Percentiles rank a stretch among this genome's conserved stretches.
These are phyloP conservation scores for Spongia lamella DNA, from an alignment of 37 sponge, comb jelly and placozoan genomes.

Conservation along the genomic window DNA sequence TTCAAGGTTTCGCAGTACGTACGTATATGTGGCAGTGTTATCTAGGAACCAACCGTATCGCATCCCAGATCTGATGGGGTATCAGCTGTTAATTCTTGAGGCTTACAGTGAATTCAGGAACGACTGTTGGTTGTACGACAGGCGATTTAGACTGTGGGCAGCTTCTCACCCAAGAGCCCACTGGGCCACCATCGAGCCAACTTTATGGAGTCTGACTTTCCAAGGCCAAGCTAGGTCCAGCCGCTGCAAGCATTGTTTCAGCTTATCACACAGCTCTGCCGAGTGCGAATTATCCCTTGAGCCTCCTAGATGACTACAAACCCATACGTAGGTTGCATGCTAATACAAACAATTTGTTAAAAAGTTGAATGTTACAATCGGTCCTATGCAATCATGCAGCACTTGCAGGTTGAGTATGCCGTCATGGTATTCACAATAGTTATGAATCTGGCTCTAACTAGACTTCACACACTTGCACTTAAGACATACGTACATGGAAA, in stretches of 20 bases:
- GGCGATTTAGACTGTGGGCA: too few species aligned
- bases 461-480: neutral
- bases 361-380: too few species aligned
- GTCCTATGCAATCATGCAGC: too few species aligned
- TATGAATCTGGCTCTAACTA: neutral
- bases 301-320: neutral
- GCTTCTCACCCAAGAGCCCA: too few species aligned
- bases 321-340: too few species aligned
- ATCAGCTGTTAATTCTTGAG: too few species aligned
- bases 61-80: too few species aligned
- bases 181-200: neutral
- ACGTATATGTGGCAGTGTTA: constrained; percentile 4
- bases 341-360: too few species aligned
- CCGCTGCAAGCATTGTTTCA: constrained; percentile 25
- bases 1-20: neutral
- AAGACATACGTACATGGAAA: neutral
- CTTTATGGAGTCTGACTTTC: constrained; percentile 1
- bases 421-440: neutral
- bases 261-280: constrained; percentile 7
- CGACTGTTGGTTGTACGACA: too few species aligned
- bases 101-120: too few species aligned
- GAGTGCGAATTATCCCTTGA: constrained; percentile 3
- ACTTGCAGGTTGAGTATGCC: too few species aligned
- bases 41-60: neutral
- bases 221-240: constrained; percentile 5